These are phyloP conservation scores for Orthonyx spaldingii DNA, from an alignment of 2,113 vertebrate species.

Conservation along the genomic window DNA sequence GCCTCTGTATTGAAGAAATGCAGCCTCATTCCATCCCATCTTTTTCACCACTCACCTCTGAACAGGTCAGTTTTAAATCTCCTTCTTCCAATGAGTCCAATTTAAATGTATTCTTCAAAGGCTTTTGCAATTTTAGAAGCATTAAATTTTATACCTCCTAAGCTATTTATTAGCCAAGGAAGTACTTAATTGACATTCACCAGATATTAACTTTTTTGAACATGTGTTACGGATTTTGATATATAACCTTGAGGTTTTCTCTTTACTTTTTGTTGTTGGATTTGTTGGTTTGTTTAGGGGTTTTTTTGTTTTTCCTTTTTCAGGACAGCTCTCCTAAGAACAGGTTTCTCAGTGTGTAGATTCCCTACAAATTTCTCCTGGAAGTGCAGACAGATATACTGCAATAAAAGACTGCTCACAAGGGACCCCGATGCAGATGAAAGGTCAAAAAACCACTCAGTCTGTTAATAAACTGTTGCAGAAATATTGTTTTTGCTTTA, in stretches of 20 bases:
- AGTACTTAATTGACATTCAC: conserved; percentile 47
- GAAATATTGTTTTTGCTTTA: neutral
- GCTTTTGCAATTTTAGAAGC: conserved; percentile 13
- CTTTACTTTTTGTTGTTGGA: neutral
- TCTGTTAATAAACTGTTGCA: neutral
- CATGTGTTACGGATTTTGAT: neutral
- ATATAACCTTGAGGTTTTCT: neutral
- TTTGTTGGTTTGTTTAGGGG: neutral
- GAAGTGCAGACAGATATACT: neutral
- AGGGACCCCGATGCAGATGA: neutral
- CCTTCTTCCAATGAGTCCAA: neutral
- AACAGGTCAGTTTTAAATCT: neutral
- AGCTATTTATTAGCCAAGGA: conserved; percentile 56
- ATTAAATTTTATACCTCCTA: conserved; percentile 37
- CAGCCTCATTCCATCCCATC: neutral
- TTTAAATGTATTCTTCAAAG: conserved; percentile 46
- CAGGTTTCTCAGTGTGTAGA: neutral
- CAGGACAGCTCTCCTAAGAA: neutral
- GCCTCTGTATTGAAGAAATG: neutral
- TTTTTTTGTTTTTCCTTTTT: neutral
- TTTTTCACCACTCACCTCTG: neutral
- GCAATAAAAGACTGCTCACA: neutral
- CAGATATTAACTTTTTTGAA: conserved; percentile 34
- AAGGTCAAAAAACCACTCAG: neutral
- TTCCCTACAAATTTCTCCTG: neutral